phyloP scores from a whole-genome alignment of 2,888 invertebrate genomes.

The Apamea anceps region DNA sequence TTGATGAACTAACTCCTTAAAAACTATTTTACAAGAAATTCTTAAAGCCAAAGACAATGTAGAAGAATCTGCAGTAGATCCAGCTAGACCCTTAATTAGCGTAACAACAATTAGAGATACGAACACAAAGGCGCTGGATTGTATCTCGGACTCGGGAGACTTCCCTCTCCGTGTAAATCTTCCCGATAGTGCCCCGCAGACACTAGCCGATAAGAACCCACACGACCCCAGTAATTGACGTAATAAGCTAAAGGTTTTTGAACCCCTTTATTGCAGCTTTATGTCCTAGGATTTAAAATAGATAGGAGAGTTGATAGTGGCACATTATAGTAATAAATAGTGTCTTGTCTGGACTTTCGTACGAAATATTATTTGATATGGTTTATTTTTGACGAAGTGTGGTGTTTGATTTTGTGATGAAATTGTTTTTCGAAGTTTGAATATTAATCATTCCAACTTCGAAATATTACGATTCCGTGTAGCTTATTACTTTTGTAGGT shows the following conservation, averaged over 20 bases:
- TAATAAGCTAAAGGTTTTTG: conserved; percentile 81
- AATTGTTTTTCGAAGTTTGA: background rate
- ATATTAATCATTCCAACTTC: conserved; percentile 19
- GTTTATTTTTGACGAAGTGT: conserved; percentile 11
- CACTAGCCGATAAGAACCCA: conserved; percentile 80
- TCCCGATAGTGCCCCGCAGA: conserved; percentile 78
- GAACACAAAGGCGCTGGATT: conserved; percentile 73
- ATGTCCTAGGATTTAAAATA: conserved; percentile 74
- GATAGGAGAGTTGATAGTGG: conserved; percentile 74
- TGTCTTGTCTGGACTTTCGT: conserved; percentile 33
- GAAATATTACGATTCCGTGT: too few relatives aligned
- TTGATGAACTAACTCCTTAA: background rate
- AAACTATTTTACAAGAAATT: conserved; percentile 2
- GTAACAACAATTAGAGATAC: conserved; percentile 74
- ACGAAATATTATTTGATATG: conserved; percentile 42
- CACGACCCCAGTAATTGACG: conserved; percentile 87
- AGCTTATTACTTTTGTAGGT: background rate
- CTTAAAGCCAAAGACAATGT: conserved; percentile 31
- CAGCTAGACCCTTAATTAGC: conserved; percentile 68
- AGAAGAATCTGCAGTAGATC: conserved; percentile 38
- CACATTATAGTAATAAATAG: conserved; percentile 59
- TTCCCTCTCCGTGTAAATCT: conserved; percentile 84
- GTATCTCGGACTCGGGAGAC: conserved; percentile 63
- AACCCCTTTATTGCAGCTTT: conserved; percentile 72
- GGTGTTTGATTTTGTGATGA: background rate